Evolutionary conservation across 2,888 invertebrate genomes (phyloP), one percentile per base, ranked within the genome.

Genomic region (Cataglyphis livida): DNA sequence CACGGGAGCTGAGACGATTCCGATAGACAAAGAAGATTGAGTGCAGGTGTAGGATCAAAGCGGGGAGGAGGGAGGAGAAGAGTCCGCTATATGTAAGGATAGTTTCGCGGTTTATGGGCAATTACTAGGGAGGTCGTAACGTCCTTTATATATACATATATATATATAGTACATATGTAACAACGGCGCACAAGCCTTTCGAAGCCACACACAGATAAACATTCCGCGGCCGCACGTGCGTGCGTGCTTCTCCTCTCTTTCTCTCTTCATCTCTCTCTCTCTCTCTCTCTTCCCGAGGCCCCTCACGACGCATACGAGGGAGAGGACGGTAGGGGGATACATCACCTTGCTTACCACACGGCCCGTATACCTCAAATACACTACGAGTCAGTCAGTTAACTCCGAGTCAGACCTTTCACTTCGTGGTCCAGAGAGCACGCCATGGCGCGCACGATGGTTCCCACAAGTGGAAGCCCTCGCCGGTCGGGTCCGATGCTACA

Each of bases 391-490:
- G 91, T 91, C 91, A 89, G 92, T 90, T 90, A 91, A 91, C 90
- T 92, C 89, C 87, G 87, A 91, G 89, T 88, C 89, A 90, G 91
- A 94, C 94, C 94, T 94, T 94, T 94, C 94, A 94, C 94, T 94
- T 94, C 93, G 94, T 93, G 94, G 94, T 93, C 94, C 93, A 94
- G 92, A 92, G 93, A 94, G 90, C 93, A 93, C 93, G 92, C 91
- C 91, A 92, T 92, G 92, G 91, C 91, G 90, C 88, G 89, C 91
- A 91, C 92, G 93, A 92, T 91, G 92, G 93, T 94, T 94, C 94
- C 93, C 94, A 93, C 94, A 94, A 93, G 92, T 92, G 92, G 91
- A 88, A 90, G 91, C 91, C 90, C 89, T 89, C 89, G 85, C 92
- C 89, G 59, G 85, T 91, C 90, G 44, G 51, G 88, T 88, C 87